A percentile compares a stretch with the other conserved stretches of the same genome.
phyloP scores from a whole-genome alignment of 2,797 vertebrate species.

The Craterocephalus amniculus region DNA sequence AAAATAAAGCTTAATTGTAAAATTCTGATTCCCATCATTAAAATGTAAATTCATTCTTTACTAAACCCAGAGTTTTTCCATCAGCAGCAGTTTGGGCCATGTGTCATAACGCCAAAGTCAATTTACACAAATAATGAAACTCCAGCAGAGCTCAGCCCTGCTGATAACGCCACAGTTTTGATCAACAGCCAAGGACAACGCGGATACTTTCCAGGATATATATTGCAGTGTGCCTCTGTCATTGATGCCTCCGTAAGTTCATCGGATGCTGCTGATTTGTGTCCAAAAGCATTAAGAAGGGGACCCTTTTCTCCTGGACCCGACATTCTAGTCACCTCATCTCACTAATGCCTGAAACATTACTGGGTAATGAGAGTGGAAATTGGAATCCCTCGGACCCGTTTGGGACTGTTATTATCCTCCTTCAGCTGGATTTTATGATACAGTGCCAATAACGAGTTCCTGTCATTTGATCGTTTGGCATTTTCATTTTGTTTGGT shows the following conservation, averaged over 20 bases:
- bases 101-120: conserved; percentile 50
- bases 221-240: conserved; percentile 55
- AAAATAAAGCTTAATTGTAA: conserved; percentile 50
- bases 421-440: conserved; percentile 62
- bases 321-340: conserved; percentile 57
- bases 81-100: conserved; percentile 33
- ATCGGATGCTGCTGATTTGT: conserved; percentile 48
- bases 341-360: conserved; percentile 63
- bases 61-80: conserved; percentile 28
- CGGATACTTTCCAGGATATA: conserved; percentile 34
- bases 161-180: conserved; percentile 25
- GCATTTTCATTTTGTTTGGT: conserved; percentile 55
- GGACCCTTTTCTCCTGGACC: conserved; percentile 46
- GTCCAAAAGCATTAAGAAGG: conserved; percentile 64
- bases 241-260: conserved; percentile 52
- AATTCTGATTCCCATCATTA: conserved; percentile 38
- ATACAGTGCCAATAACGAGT: conserved; percentile 62
- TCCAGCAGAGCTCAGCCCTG: conserved; percentile 26
- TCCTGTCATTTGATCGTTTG: conserved; percentile 52
- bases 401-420: conserved; percentile 66
- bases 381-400: conserved; percentile 66
- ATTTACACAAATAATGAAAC: conserved; percentile 48
- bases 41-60: conserved; percentile 52
- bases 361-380: conserved; percentile 69
- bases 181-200: conserved; percentile 57